These are phyloP conservation scores for Drosophila malerkotliana DNA, from an alignment of 1,140 invertebrate species.

Conservation along the genomic window DNA sequence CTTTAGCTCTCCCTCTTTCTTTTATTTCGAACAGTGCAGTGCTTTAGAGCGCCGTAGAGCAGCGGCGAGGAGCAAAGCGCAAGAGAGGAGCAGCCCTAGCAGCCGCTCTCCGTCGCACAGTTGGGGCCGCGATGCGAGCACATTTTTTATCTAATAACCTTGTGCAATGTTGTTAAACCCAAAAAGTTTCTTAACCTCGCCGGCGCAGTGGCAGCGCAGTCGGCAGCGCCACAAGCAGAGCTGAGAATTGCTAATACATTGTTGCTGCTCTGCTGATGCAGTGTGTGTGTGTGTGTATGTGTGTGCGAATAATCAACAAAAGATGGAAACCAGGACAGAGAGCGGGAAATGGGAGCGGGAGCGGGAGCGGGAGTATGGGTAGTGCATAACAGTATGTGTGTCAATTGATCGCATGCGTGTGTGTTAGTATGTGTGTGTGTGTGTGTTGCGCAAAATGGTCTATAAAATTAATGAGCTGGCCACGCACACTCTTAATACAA, in stretches of 20 bases:
- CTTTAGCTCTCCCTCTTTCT: too few relatives aligned
- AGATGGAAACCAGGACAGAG: background rate
- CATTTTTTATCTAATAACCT: constrained; percentile 84
- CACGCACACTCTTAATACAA: constrained; percentile 14
- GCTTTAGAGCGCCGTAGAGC: background rate
- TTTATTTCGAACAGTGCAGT: background rate
- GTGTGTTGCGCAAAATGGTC: constrained; percentile 56
- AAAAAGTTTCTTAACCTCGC: constrained; percentile 83
- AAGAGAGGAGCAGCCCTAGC: background rate
- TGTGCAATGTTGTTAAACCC: constrained; percentile 84
- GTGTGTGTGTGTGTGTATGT: constrained; percentile 7
- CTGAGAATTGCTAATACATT: constrained; percentile 68
- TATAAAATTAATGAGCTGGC: constrained; percentile 62
- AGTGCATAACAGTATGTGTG: constrained; percentile 14
- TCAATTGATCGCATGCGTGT: constrained; percentile 28
- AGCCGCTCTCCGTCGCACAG: background rate
- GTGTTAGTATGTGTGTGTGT: constrained; percentile 26
- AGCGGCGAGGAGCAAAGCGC: background rate
- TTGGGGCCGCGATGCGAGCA: constrained; percentile 40
- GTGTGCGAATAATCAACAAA: constrained; percentile 48
- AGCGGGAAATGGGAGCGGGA: background rate
- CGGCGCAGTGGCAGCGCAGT: constrained; percentile 32
- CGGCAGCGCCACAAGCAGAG: constrained; percentile 22
- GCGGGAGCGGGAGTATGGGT: too few relatives aligned
- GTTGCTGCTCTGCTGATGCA: constrained; percentile 9